A percentile compares a stretch with the other conserved stretches of the same genome.
These are phyloP conservation scores for Grammomys dolichurus DNA, from an alignment of 2,113 vertebrate species.

Conservation along the genomic window DNA sequence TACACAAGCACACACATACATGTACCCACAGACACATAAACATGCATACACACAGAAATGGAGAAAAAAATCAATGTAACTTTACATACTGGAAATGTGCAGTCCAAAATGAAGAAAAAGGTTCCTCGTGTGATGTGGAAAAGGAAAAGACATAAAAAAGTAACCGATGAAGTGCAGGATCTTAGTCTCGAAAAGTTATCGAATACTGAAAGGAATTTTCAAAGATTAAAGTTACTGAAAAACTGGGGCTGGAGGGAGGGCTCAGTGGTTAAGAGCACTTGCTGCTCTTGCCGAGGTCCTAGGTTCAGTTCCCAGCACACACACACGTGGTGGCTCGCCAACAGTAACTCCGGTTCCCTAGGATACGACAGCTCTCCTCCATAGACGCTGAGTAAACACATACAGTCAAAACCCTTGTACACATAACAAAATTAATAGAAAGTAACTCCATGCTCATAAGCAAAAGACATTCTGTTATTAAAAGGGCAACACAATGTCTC, in stretches of 20 bases:
- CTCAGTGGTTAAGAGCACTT: background rate
- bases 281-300: background rate
- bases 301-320: background rate
- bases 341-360: background rate
- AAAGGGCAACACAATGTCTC: background rate
- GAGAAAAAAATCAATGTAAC: background rate
- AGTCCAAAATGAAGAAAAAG: background rate
- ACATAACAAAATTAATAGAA: background rate
- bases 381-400: background rate
- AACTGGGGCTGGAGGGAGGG: background rate
- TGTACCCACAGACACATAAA: background rate
- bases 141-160: background rate
- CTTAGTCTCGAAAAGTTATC: background rate
- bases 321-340: background rate
- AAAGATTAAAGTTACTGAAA: background rate
- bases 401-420: background rate
- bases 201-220: background rate
- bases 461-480: background rate
- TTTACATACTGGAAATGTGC: background rate
- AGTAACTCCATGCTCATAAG: background rate
- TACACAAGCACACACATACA: background rate
- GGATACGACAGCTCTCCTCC: background rate
- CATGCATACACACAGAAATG: background rate
- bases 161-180: background rate
- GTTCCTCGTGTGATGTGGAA: background rate